Evolutionary conservation across 2,888 invertebrate species (phyloP), one percentile per base, ranked within the genome.

Genomic region (Acanthosepion pharaonis): DNA sequence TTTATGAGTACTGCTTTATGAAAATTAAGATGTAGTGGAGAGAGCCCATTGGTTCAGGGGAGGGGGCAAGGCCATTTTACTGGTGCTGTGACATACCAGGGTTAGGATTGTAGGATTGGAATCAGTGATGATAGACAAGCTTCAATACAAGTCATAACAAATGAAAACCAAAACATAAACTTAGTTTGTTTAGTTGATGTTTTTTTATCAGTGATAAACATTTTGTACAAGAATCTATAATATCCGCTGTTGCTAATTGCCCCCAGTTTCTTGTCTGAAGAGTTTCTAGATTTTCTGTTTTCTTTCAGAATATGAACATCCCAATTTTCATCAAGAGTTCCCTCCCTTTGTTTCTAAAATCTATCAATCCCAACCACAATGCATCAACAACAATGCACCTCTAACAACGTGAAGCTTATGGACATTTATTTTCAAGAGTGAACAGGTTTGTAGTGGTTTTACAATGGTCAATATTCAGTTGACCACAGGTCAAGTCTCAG

Each of bases 391-490:
- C 64, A 28, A 78, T 28, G 28, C 64, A 25, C 64, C 5, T 28
- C 28, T 23, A 59, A 78, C 78, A 78, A 78, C n/a, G 33, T 78
- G 78, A 78, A 33, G n/a, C 78, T n/a, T 33, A 78, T 15, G 15
- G 78, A 78, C 78, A 78, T 78, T 78, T 78, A n/a, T 78, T 15
- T 78, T 78, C 59, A 59, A 23, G 23, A 59, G 59, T 59, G 20
- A 78, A 78, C 78, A 78, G 78, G 78, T n/a, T n/a, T 78, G 33
- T n/a, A n/a, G 78, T 78, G n/a, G n/a, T 78, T 78, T 78, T 78
- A 33, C 78, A 78, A 78, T 78, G 78, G 78, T 78, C 78, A 78
- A 78, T 78, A 78, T n/a, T 78, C 78, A n/a, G 33, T 23, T 78
- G 78, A 78, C 78, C 78, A 33, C n/a, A n/a, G 78, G 78, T 78